Percentiles rank a stretch among this genome's conserved stretches.
These are phyloP conservation scores for Drosophila paulistorum DNA, from an alignment of 1,140 invertebrate species.

Conservation along the genomic window DNA sequence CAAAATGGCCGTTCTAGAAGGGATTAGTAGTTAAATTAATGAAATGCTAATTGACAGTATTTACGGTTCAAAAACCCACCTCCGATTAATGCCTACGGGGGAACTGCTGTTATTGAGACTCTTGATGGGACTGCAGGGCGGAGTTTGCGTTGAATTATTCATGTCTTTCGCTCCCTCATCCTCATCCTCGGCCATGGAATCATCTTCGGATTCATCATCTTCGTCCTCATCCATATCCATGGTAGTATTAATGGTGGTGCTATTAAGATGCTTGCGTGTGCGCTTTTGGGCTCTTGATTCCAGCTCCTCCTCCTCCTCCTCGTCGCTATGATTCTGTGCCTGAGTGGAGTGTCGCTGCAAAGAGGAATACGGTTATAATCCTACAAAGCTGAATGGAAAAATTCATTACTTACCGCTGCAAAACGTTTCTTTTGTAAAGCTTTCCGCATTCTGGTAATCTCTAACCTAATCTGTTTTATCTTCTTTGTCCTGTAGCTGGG, in stretches of 20 bases:
- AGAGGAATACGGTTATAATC: no score
- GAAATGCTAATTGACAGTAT: background rate
- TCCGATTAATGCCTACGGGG: conserved; percentile 88
- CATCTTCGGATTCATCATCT: conserved; percentile 80
- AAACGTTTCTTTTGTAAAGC: conserved; percentile 68
- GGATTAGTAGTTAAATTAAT: background rate
- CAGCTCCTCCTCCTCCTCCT: conserved; percentile 44
- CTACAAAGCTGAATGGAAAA: no score
- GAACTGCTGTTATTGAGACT: conserved; percentile 82
- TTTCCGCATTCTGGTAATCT: conserved; percentile 83
- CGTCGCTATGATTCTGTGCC: conserved; percentile 58
- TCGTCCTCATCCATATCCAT: conserved; percentile 78
- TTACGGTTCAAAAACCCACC: conserved; percentile 40
- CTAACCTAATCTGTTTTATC: conserved; percentile 84
- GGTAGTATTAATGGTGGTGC: conserved; percentile 60
- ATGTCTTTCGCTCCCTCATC: conserved; percentile 66
- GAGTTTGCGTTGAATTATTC: conserved; percentile 70
- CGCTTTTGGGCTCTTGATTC: conserved; percentile 52
- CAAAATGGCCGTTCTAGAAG: conserved; percentile 89
- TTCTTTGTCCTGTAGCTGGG: conserved; percentile 84
- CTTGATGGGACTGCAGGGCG: conserved; percentile 81
- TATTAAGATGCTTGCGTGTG: conserved; percentile 54
- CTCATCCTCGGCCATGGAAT: conserved; percentile 78
- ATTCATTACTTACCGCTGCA: conserved; percentile 54
- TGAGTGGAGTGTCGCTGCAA: conserved; percentile 50